Conservation (phyloP, 2,113 vertebrate species). For the Rhea pennata region DNA sequence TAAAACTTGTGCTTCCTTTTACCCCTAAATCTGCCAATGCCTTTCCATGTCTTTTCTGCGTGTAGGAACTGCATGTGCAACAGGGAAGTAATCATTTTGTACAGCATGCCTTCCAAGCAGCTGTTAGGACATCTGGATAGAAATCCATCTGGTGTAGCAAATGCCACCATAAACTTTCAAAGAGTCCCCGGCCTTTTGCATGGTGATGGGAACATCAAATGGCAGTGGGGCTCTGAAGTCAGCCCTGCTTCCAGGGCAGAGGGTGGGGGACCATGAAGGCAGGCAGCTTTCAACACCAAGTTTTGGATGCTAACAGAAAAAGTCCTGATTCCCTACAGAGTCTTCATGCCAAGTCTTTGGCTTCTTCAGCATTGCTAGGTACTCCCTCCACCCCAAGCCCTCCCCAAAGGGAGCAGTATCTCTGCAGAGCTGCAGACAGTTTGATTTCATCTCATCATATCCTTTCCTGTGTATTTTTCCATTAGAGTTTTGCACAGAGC, state of each 20-base stretch:
- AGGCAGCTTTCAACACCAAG: background rate
- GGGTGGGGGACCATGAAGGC: background rate
- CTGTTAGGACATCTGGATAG: conserved; percentile 32
- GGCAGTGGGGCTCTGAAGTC: background rate
- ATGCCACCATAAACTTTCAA: background rate
- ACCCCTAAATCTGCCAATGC: background rate
- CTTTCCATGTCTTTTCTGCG: background rate
- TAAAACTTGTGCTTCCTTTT: background rate
- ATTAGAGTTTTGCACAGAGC: background rate
- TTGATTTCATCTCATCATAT: background rate
- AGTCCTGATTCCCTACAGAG: background rate
- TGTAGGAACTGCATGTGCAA: background rate
- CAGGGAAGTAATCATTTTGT: background rate
- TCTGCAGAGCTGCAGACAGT: background rate
- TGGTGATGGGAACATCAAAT: background rate
- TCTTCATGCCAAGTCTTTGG: background rate
- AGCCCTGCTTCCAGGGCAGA: background rate
- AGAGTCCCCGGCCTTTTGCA: background rate
- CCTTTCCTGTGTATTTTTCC: conserved; percentile 35
- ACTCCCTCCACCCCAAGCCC: background rate
- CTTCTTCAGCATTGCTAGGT: background rate
- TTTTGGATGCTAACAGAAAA: background rate
- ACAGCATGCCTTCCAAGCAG: conserved; percentile 14
- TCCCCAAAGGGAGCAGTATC: background rate
- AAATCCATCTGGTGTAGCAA: conserved; percentile 16